phyloP scores from a whole-genome alignment of 1,140 invertebrate species.

The Tyrophagus putrescentiae region DNA sequence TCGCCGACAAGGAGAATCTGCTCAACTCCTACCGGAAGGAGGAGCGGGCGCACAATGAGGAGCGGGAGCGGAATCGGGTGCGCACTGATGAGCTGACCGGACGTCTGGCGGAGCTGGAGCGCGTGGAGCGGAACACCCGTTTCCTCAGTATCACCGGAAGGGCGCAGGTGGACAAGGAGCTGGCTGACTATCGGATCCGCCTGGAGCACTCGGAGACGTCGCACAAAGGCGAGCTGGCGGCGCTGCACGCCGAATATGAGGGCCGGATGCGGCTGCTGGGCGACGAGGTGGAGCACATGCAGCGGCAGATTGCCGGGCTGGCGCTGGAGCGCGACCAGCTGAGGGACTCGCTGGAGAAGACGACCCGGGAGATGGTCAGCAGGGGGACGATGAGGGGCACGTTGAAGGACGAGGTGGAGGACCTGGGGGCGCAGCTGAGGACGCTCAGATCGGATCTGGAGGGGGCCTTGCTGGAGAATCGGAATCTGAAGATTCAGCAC shows the following conservation, averaged over 20 bases:
- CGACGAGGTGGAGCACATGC: slow-evolving; percentile 66
- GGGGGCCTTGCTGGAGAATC: slow-evolving; percentile 59
- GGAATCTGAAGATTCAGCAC: slow-evolving; percentile 71
- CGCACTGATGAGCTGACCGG: slow-evolving; percentile 58
- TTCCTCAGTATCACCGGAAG: slow-evolving; percentile 10
- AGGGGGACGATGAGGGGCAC: slow-evolving; percentile 26
- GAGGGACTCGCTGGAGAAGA: slow-evolving; percentile 19
- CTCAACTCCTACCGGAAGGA: slow-evolving; percentile 54
- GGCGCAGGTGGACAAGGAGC: slow-evolving; percentile 38
- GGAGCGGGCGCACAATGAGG: slow-evolving; percentile 50
- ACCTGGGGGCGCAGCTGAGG: slow-evolving; percentile 59
- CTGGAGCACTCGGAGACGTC: slow-evolving; percentile 58
- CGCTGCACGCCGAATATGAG: slow-evolving; percentile 74
- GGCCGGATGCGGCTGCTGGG: slow-evolving; percentile 64
- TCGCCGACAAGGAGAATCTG: slow-evolving; percentile 57
- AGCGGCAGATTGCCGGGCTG: slow-evolving; percentile 59
- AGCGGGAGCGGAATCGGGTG: slow-evolving; percentile 49
- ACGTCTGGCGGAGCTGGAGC: slow-evolving; percentile 66
- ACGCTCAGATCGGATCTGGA: slow-evolving; percentile 67
- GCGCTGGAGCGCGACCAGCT: slow-evolving; percentile 36
- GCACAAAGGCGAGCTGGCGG: slow-evolving; percentile 63
- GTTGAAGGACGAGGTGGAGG: slow-evolving; percentile 26
- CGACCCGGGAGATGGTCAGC: not conserved
- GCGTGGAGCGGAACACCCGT: slow-evolving; percentile 11
- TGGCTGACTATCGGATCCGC: slow-evolving; percentile 33